Percentiles rank a stretch among this genome's conserved stretches.
Conservation (phyloP, 2,113 vertebrate genomes). For the Coregonus clupeaformis region DNA sequence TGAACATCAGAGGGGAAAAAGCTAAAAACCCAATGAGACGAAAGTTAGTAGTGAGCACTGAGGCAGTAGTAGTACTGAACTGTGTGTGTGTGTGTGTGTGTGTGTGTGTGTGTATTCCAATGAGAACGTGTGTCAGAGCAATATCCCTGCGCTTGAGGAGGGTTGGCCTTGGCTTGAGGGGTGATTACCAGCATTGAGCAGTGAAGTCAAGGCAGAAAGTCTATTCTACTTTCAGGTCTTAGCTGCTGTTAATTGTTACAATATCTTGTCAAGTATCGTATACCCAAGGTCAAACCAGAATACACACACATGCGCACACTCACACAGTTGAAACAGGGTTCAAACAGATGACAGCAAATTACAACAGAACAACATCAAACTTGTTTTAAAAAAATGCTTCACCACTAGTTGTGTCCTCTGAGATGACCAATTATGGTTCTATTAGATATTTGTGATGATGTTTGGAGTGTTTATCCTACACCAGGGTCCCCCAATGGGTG, state of each 20-base stretch:
- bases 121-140: conserved; percentile 40
- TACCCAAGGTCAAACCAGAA: no score
- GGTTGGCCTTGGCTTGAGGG: conserved; percentile 42
- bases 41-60: conserved; percentile 46
- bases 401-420: background rate
- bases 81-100: background rate
- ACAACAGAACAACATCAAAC: no score
- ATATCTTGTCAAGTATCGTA: no score
- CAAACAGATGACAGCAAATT: background rate
- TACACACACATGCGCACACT: no score
- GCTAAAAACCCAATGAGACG: conserved; percentile 50
- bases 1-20: conserved; percentile 48
- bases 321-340: no score
- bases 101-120: conserved; percentile 3
- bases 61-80: conserved; percentile 36
- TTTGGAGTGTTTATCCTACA: conserved; percentile 5
- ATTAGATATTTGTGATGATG: background rate
- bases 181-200: conserved; percentile 32
- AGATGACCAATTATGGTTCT: conserved; percentile 5
- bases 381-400: no score
- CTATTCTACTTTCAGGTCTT: no score
- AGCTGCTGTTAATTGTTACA: no score
- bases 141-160: conserved; percentile 51
- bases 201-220: conserved; percentile 4
- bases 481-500: background rate